These are phyloP conservation scores for Frieseomelitta varia DNA, from an alignment of 1,140 invertebrate genomes.

Conservation along the genomic window DNA sequence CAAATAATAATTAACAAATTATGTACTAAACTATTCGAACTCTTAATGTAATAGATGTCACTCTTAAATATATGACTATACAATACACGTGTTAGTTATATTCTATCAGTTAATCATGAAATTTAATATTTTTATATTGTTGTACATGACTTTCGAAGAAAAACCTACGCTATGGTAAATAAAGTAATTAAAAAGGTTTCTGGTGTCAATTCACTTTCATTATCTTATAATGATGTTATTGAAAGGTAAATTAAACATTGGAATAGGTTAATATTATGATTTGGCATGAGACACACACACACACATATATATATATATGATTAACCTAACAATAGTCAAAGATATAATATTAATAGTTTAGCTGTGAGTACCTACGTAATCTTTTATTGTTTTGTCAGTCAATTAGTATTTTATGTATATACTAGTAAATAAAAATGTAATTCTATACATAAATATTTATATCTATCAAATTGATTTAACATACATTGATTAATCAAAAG, in stretches of 20 bases:
- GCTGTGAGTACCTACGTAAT: not conserved
- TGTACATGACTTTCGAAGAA: not conserved
- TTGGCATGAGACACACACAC: not conserved
- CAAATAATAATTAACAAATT: too few species aligned
- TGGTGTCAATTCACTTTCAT: conserved; percentile 9
- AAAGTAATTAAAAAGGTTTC: not conserved
- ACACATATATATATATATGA: not conserved
- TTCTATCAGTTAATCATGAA: not conserved
- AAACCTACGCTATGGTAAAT: not conserved
- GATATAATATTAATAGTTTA: not conserved
- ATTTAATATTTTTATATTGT: not conserved
- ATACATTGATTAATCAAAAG: too few species aligned
- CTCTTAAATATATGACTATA: not conserved
- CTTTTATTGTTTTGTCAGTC: not conserved
- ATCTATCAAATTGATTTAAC: too few species aligned
- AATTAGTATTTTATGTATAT: not conserved
- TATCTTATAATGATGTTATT: conserved; percentile 35
- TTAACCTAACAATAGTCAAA: not conserved
- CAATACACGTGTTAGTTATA: not conserved
- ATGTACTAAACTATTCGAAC: not conserved
- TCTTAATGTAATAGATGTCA: not conserved
- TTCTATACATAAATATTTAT: too few species aligned
- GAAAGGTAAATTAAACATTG: conserved; percentile 28
- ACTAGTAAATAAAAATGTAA: not conserved
- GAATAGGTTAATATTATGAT: conserved; percentile 8